Evolutionary conservation across 2,888 invertebrate species (phyloP), one percentile per base, ranked within the genome.

Genomic region (Ecdyonurus torrentis): DNA sequence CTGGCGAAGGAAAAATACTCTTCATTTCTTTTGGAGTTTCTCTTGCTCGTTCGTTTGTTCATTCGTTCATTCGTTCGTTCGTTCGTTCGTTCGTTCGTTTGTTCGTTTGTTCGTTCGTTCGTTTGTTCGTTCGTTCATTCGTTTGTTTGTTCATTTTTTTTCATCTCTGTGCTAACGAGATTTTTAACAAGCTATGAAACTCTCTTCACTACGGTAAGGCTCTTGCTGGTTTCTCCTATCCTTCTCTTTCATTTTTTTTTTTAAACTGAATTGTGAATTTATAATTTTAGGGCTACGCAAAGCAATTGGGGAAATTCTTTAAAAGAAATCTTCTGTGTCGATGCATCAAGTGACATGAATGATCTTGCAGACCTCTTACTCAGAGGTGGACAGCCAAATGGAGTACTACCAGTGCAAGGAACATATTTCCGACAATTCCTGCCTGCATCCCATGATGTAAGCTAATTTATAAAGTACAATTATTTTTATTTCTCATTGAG

Each of bases 241-340:
- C n/a, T n/a, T 58, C 60, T 23, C 59, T 63, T 53, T 50, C 65
- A 10, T 23, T 62, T 61, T 53, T 62, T 59, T 24, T 58, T 64
- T 63, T 37, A 20, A 25, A 60, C 15, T 25, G 23, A 60, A 18
- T 52, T 23, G 61, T 58, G 24, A 22, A 63, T 59, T 24, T 60
- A 53, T 22, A 18, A 58, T 64, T 69, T 55, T 65, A 84, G 84
- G 84, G 95, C 91, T 0, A 83, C 86, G 0, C 84, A 85, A 69
- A 73, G 77, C 2, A 77, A 81, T 19, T 97, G 93, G 93, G 76
- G 79, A 7, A 75, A 81, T 0, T 73, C 81, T 22, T 79, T 95
- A 25, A 83, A 79, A 69, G 95, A 97, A 75, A 90, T 89, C 72
- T 87, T 86, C 68, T 87, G 89, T 71, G 87, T 96, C 0, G 97